A percentile compares a stretch with the other conserved stretches of the same genome.
Conservation (phyloP, 2,888 invertebrate genomes). For the Heteromurus nitidus region DNA sequence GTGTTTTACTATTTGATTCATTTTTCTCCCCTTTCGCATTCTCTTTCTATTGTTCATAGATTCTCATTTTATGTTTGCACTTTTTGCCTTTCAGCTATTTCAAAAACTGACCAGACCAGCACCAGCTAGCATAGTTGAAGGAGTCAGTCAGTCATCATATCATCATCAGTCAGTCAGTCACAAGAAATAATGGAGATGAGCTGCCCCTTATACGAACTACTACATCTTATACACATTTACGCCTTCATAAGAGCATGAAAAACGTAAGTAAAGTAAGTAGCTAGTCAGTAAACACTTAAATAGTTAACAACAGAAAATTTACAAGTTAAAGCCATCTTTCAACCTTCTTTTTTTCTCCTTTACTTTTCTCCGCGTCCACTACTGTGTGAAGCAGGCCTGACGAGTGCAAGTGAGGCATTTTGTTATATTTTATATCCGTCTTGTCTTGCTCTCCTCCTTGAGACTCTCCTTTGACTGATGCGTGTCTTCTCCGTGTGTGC, state of each 20-base stretch:
- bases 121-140: slow-evolving; percentile 38
- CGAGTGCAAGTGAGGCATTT: slow-evolving; percentile 9
- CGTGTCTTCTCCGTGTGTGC: slow-evolving; percentile 21
- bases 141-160: slow-evolving; percentile 56
- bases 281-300: slow-evolving; percentile 34
- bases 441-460: slow-evolving; percentile 15
- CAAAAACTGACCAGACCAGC: no score
- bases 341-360: slow-evolving; percentile 5
- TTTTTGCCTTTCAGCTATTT: slow-evolving; percentile 43
- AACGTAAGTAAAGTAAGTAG: slow-evolving; percentile 45
- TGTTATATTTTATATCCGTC: slow-evolving; percentile 36
- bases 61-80: slow-evolving; percentile 30
- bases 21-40: slow-evolving; percentile 23
- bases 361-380: background rate
- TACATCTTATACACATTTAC: slow-evolving; percentile 14
- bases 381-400: background rate
- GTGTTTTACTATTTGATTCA: no score
- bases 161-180: slow-evolving; percentile 56
- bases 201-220: background rate
- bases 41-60: no score
- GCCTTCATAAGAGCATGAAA: background rate
- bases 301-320: slow-evolving; percentile 35
- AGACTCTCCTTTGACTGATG: slow-evolving; percentile 37
- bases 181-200: background rate
- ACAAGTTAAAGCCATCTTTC: slow-evolving; percentile 13